These are phyloP conservation scores for Arge pagana DNA, from an alignment of 2,888 invertebrate species.

Conservation along the genomic window DNA sequence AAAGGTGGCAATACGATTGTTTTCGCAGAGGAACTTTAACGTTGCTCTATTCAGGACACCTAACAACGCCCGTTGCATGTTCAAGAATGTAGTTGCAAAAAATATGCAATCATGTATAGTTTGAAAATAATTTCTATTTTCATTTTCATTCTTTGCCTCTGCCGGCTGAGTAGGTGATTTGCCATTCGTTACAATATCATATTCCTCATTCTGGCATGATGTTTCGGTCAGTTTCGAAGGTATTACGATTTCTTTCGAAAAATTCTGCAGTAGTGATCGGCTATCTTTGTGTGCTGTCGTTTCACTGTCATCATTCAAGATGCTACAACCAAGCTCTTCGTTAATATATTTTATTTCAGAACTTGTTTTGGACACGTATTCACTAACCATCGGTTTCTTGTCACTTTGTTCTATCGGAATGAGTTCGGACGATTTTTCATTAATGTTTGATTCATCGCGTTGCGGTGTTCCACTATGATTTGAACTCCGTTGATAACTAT, in stretches of 20 bases:
- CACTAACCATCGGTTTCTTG: neutral
- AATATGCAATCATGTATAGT: constrained; percentile 72
- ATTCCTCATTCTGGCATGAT: neutral
- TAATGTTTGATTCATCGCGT: neutral
- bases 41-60: constrained; percentile 68
- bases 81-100: constrained; percentile 72
- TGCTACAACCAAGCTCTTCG: constrained; percentile 38
- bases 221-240: neutral
- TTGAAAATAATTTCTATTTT: constrained; percentile 29
- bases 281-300: neutral
- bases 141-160: neutral
- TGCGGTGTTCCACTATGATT: neutral
- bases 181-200: constrained; percentile 6
- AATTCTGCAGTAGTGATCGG: neutral
- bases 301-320: constrained; percentile 29
- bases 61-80: constrained; percentile 64
- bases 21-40: constrained; percentile 70
- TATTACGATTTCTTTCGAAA: neutral
- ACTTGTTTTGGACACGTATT: neutral
- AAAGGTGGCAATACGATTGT: constrained; percentile 67
- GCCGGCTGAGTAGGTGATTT: no score
- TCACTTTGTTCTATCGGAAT: neutral
- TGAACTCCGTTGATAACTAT: neutral
- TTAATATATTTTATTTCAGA: constrained; percentile 29
- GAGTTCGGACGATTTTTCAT: neutral